Percentiles rank a stretch among this genome's conserved stretches.
These are phyloP conservation scores for Dromas ardeola DNA, from an alignment of 2,113 vertebrate species.

Conservation along the genomic window DNA sequence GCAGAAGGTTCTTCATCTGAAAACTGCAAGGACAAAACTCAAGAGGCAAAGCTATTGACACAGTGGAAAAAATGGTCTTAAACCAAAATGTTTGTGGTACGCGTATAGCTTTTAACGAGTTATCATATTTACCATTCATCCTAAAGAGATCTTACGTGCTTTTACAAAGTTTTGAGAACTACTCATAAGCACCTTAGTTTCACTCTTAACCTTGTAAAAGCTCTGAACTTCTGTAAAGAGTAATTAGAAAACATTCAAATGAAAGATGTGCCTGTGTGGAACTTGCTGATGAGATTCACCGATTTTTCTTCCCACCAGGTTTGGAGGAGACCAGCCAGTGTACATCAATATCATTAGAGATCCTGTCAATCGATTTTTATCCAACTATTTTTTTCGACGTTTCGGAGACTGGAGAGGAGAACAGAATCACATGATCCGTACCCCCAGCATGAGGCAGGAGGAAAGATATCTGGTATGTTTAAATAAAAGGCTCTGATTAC, in stretches of 20 bases:
- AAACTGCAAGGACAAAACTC: background rate
- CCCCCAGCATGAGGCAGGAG: constrained; percentile 95
- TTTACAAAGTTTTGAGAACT: background rate
- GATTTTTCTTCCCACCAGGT: constrained; percentile 76
- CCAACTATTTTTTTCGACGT: constrained; percentile 98
- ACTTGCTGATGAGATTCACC: background rate
- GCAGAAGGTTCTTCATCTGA: background rate
- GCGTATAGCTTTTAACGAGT: background rate
- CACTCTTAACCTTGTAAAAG: background rate
- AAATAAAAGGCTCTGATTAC: background rate
- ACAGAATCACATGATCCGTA: constrained; percentile 97
- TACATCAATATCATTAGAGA: constrained; percentile 99
- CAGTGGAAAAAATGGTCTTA: background rate
- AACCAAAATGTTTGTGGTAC: background rate
- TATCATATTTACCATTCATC: background rate
- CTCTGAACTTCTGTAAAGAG: background rate
- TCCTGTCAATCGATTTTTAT: constrained; percentile 94
- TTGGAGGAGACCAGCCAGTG: constrained; percentile 94
- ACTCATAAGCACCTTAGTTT: background rate
- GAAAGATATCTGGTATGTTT: constrained; percentile 93
- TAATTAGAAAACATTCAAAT: background rate
- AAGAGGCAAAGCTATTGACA: background rate
- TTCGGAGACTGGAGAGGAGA: constrained; percentile 98
- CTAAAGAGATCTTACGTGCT: background rate
- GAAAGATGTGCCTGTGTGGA: background rate